phyloP scores from a whole-genome alignment of 2,888 invertebrate species.

The Tyria jacobaeae region DNA sequence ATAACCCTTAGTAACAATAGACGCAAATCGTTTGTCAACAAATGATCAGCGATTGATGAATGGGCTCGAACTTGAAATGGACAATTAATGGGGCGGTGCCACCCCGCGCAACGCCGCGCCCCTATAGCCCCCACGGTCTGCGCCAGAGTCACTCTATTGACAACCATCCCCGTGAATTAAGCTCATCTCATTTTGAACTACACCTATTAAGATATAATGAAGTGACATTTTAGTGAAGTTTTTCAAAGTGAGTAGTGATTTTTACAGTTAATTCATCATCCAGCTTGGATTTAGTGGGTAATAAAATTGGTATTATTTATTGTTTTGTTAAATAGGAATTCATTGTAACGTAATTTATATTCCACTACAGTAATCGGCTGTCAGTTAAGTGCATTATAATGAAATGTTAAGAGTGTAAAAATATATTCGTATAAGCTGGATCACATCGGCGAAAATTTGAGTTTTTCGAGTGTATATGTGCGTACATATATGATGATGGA shows the following conservation, averaged over 20 bases:
- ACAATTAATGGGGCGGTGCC: constrained; percentile 42
- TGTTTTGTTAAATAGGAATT: no score
- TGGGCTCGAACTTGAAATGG: constrained; percentile 44
- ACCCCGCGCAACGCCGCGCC: constrained; percentile 36
- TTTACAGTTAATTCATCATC: neutral
- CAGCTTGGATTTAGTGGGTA: no score
- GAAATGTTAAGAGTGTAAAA: no score
- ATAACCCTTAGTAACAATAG: neutral
- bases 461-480: no score
- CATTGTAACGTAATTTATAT: no score
- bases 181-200: constrained; percentile 29
- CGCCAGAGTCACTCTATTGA: constrained; percentile 68
- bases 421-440: no score
- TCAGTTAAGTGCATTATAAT: no score
- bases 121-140: constrained; percentile 54
- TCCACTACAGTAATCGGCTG: no score
- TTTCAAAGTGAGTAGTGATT: constrained; percentile 1
- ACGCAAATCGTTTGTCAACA: constrained; percentile 20
- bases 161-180: constrained; percentile 60
- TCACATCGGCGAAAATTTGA: no score
- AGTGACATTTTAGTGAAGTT: constrained; percentile 12
- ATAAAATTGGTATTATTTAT: no score
- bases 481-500: no score
- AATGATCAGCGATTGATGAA: constrained; percentile 35
- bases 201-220: constrained; percentile 13